Evolutionary conservation across 1,140 invertebrate genomes (phyloP), one percentile per base, ranked within the genome.

Genomic region (Frieseomelitta varia): DNA sequence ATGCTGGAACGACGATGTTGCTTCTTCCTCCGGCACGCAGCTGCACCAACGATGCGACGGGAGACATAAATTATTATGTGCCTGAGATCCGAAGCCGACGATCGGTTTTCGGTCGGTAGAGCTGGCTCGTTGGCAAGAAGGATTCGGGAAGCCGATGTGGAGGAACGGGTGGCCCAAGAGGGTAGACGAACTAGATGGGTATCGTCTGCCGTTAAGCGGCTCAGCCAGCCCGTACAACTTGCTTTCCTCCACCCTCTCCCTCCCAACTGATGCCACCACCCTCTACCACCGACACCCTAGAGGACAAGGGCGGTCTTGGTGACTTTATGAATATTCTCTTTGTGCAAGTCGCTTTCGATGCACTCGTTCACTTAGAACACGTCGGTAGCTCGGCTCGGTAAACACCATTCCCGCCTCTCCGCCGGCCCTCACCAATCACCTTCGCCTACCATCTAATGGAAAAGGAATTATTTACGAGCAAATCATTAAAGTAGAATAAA

Each of bases 281-380:
- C 75, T 61, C 24, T n/a, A 61, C 63, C 77, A 56, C 34, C 88
- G 81, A 73, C 86, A 81, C 76, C 75, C 85, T 72, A 73, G 74
- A 87, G 81, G 78, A 89, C 63, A 87, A 87, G 79, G 81, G 63
- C 63, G 81, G 67, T 68, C 77, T 76, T 78, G 79, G 79, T 63
- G 85, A 88, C 89, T 90, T 90, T 90, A 90, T 90, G 89, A 90
- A 90, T 90, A 90, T 90, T 90, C 90, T 87, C 89, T 90, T 88
- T 90, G 89, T 88, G 69, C 53, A 55, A 68, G 81, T 90, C 71
- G 86, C 81, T 47, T 47, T 79, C 77, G 86, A 79, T 90, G 86
- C 89, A 87, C 89, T 90, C 84, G 82, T 88, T 88, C 87, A 85
- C 89, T 90, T 85, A 83, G 89, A 90, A 90, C 82, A 90, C 68